phyloP scores from a whole-genome alignment of 2,888 invertebrate genomes.

The Antheraea assamensis region DNA sequence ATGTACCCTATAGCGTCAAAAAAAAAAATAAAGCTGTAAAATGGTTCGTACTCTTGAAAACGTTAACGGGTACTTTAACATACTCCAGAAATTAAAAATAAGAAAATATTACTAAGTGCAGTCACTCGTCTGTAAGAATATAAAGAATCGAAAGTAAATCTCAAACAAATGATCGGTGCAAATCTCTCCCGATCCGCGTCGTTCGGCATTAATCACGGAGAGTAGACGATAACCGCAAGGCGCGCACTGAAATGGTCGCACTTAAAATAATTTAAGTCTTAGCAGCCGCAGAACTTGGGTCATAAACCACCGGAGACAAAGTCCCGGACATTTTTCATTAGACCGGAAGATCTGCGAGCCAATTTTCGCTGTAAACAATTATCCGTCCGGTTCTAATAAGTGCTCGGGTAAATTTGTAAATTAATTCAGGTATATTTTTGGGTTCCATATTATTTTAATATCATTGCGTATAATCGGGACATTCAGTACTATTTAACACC shows the following conservation, averaged over 20 bases:
- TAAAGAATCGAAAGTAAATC: constrained; percentile 15
- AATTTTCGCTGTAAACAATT: constrained; percentile 70
- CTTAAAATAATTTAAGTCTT: constrained; percentile 75
- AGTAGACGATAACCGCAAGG: constrained; percentile 73
- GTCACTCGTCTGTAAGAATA: constrained; percentile 1
- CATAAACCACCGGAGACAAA: constrained; percentile 73
- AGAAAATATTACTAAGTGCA: background rate
- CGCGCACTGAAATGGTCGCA: constrained; percentile 63
- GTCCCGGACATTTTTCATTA: constrained; percentile 76
- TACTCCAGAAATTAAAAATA: background rate
- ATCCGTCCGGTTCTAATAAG: constrained; percentile 64
- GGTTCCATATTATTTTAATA: background rate
- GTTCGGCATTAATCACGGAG: constrained; percentile 60
- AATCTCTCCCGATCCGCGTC: constrained; percentile 44
- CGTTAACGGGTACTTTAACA: background rate
- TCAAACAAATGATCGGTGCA: constrained; percentile 34
- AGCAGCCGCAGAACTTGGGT: constrained; percentile 61
- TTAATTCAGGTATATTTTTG: background rate
- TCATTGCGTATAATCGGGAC: background rate
- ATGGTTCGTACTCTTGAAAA: background rate
- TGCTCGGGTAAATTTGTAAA: constrained; percentile 24
- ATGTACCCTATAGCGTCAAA: background rate
- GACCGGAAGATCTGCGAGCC: constrained; percentile 49
- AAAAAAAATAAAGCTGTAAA: background rate
- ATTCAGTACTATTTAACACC: background rate